phyloP scores from a whole-genome alignment of 2,797 vertebrate species.

The Arctocebus calabarensis region DNA sequence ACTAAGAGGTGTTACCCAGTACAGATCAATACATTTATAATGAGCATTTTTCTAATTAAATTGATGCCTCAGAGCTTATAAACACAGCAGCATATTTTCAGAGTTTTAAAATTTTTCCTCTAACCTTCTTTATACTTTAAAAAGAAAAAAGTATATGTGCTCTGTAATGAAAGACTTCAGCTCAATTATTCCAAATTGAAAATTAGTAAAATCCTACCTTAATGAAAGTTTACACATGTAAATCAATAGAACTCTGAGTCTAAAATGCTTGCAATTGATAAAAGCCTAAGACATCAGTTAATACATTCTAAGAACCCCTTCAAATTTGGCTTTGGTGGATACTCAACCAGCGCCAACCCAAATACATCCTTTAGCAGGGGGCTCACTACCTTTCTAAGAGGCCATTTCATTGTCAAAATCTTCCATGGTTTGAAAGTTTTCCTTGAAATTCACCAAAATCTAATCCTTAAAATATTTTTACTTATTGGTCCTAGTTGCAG shows the following conservation, averaged over 20 bases:
- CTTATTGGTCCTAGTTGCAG: background rate
- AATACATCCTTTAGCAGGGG: background rate
- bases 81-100: slow-evolving; percentile 47
- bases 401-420: background rate
- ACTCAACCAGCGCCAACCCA: background rate
- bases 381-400: background rate
- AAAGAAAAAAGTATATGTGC: slow-evolving; percentile 41
- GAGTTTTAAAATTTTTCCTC: slow-evolving; percentile 36
- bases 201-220: slow-evolving; percentile 49
- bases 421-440: slow-evolving; percentile 17
- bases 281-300: background rate
- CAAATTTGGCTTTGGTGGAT: background rate
- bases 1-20: background rate
- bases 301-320: background rate
- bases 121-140: slow-evolving; percentile 56
- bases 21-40: slow-evolving; percentile 24
- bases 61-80: slow-evolving; percentile 16
- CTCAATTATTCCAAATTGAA: slow-evolving; percentile 52
- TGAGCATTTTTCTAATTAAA: slow-evolving; percentile 46
- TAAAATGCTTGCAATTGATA: background rate
- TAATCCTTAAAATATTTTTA: slow-evolving; percentile 37
- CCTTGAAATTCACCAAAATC: slow-evolving; percentile 40
- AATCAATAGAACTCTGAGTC: slow-evolving; percentile 21
- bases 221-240: slow-evolving; percentile 29
- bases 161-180: slow-evolving; percentile 52